phyloP scores from a whole-genome alignment of 2,888 invertebrate species.

The Ectemnius cavifrons region DNA sequence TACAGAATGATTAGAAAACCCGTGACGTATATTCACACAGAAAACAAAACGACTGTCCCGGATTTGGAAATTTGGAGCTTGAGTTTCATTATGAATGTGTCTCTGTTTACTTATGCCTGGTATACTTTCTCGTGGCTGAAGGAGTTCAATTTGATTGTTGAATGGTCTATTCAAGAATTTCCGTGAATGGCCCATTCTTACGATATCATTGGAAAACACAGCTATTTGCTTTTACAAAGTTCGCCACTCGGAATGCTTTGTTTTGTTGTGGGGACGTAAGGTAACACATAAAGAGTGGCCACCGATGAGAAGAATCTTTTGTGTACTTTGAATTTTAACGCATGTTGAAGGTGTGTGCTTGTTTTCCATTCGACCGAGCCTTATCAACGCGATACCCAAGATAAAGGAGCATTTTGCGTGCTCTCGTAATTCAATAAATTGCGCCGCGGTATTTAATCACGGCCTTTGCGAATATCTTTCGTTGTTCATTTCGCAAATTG shows the following conservation, averaged over 20 bases:
- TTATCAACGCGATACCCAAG: conserved; percentile 9
- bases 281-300: background rate
- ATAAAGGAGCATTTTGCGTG: background rate
- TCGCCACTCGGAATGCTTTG: background rate
- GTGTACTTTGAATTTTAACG: background rate
- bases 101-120: conserved; percentile 4
- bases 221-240: background rate
- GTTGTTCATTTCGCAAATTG: too few relatives aligned
- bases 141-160: background rate
- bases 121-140: background rate
- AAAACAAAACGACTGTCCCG: too few relatives aligned
- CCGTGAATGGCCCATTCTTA: background rate
- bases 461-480: too few relatives aligned
- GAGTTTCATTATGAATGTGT: too few relatives aligned
- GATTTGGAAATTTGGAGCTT: too few relatives aligned
- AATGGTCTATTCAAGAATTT: background rate
- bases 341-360: background rate
- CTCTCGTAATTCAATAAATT: background rate
- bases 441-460: too few relatives aligned
- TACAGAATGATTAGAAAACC: too few relatives aligned
- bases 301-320: background rate
- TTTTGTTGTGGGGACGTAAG: conserved; percentile 3
- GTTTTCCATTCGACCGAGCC: background rate
- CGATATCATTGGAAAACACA: background rate
- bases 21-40: too few relatives aligned